Evolutionary conservation across 1,140 invertebrate species (phyloP), one percentile per base, ranked within the genome.

Genomic region (Cylas formicarius): DNA sequence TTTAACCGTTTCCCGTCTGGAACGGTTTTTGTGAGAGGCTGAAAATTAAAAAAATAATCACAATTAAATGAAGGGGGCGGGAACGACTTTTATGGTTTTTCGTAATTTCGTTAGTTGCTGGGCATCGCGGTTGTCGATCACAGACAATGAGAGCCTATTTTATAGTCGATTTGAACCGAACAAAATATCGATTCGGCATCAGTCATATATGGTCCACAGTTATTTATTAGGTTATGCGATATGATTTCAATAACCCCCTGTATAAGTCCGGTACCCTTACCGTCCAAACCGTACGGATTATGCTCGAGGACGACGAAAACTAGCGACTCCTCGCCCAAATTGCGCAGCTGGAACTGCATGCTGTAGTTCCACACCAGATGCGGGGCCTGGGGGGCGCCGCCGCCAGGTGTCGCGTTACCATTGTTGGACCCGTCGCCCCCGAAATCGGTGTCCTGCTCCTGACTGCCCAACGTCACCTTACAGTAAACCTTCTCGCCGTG

Each of bases 301-400:
- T 81, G 78, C 57, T 86, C 82, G 59, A 79, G 84, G n/a, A 87
- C 82, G 10, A 80, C 81, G 35, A 90, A 76, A 52, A 80, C 83
- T 5, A 90, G 69, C 9, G 82, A 77, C 63, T 89, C 86, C 59
- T 84, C 75, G 7, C 77, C 57, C 3, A 87, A 57, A 63, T 86
- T 79, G 56, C 81, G 79, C 13, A 88, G 74, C 47, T 81, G 75
- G 63, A 90, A 88, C 66, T 88, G 84, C 84, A 89, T 88, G n/a
- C 81, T 81, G 10, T 76, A 71, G 63, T 88, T 84, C 85, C 85
- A 90, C 43, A 81, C 69, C 13, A 66, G 40, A 64, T 63, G 66
- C 7, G 50, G 48, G 9, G 34, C 39, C 13, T 48, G 51, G 4
- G 67, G 68, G 3, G 62, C 37, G 10, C 56, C 51, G 45, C 58